Conservation (phyloP, 2,888 invertebrate species). For the Tanytarsus gracilentus region DNA sequence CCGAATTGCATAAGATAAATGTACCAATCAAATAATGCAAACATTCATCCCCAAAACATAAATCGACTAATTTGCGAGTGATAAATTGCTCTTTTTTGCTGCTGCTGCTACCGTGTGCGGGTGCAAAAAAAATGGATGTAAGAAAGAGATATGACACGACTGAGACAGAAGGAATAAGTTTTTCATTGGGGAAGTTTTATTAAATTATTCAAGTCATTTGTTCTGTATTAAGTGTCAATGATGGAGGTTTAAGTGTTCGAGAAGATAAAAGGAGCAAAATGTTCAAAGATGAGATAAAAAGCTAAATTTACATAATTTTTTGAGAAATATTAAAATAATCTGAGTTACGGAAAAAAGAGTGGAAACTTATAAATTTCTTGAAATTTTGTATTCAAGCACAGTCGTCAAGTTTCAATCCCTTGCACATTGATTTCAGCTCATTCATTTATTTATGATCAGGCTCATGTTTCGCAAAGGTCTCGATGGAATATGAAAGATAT, state of each 20-base stretch:
- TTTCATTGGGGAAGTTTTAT: conserved; percentile 6
- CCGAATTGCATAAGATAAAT: conserved; percentile 25
- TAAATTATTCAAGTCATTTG: conserved; percentile 23
- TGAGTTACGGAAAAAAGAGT: no score
- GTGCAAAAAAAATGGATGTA: background rate
- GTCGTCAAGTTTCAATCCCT: background rate
- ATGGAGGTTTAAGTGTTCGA: background rate
- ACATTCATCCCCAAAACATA: background rate
- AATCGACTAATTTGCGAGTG: conserved; percentile 4
- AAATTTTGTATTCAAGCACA: background rate
- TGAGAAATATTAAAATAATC: no score
- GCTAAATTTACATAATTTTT: no score
- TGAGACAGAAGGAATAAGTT: background rate
- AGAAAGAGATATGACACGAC: conserved; percentile 13
- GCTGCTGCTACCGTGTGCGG: background rate
- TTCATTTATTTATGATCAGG: conserved; percentile 15
- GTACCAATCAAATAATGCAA: conserved; percentile 23
- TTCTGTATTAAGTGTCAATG: conserved; percentile 1
- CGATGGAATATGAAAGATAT: background rate
- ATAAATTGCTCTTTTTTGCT: background rate
- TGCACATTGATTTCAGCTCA: no score
- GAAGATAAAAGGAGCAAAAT: background rate
- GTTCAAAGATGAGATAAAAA: no score
- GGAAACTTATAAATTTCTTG: background rate
- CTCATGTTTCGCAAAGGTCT: conserved; percentile 8